Conservation (phyloP, 2,888 invertebrate genomes). For the Aphidoletes aphidimyza region DNA sequence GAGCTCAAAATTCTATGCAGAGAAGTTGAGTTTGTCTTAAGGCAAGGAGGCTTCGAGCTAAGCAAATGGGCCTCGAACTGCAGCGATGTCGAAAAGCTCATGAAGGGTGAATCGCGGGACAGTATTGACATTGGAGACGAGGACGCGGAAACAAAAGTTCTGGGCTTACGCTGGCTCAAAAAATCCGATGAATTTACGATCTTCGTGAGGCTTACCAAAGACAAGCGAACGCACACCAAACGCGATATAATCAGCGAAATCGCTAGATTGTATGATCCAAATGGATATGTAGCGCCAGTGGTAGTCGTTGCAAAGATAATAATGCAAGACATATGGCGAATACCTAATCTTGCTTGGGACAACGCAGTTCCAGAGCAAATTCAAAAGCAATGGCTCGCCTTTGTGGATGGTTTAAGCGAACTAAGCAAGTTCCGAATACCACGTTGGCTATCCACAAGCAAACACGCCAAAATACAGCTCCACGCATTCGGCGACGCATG, state of each 20-base stretch:
- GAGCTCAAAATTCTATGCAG: conserved; percentile 55
- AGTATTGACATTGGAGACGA: neutral
- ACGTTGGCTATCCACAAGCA: neutral
- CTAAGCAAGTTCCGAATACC: neutral
- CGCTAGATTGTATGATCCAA: conserved; percentile 52
- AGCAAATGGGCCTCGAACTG: conserved; percentile 54
- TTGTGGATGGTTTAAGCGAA: neutral
- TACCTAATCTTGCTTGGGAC: neutral
- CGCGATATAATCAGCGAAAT: conserved; percentile 30
- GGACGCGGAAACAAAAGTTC: conserved; percentile 53
- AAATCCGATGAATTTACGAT: conserved; percentile 5
- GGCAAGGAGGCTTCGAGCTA: neutral
- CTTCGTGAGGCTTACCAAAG: neutral
- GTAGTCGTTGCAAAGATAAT: neutral
- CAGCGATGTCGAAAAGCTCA: neutral
- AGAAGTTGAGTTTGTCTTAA: neutral
- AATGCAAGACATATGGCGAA: conserved; percentile 17
- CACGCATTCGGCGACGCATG: conserved; percentile 43
- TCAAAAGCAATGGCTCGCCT: neutral
- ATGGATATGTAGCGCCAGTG: conserved; percentile 38
- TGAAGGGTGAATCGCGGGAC: neutral
- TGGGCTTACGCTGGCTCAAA: conserved; percentile 53
- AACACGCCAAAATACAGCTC: neutral
- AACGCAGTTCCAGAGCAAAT: neutral
- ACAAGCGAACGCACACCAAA: neutral